Base-by-base conservation (phyloP, 2,888 invertebrate species). In the Dicyrtoma fusca region DNA sequence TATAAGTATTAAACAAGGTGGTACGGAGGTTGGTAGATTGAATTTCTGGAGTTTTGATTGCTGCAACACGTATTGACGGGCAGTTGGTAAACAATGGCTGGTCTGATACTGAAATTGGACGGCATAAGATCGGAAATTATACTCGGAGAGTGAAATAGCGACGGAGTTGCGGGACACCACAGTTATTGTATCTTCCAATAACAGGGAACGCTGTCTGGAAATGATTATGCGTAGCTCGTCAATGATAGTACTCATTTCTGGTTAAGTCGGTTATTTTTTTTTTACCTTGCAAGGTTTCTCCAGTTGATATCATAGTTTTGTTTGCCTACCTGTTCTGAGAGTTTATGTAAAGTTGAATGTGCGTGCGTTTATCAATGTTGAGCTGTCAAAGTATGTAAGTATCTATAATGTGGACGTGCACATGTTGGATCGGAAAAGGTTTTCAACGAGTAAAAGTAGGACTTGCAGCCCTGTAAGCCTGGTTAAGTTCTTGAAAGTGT, bases 211-310 rank as follows among this genome's bases (percentile, higher is more conserved):
- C n/a, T n/a, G 34, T 34, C 34, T 34, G 34, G 21, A 10, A 10
- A 61, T 61, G 42, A 61, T 61, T 61, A 61, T 61, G 61, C 61
- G 61, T 61, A 61, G 61, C 44, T 34, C 10, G 59, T 59, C 71
- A 72, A 70, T 49, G 76, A 71, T 72, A 72, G 69, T 70, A 71
- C 49, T 49, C 57, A 64, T 55, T 71, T 66, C 70, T 66, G 73
- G 72, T 76, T 73, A 68, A 74, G 72, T 74, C 70, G 69, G 72
- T 74, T 72, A 72, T 73, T 59, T 68, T 72, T 73, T 73, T 71
- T 63, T 66, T 66, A 51, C 71, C 73, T 49, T 65, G 65, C 73
- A 71, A 68, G 64, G 69, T 73, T 71, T 73, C 73, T 73, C 70
- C 61, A 75, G 72, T 71, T 74, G 49, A 65, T 57, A 57, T 57